Evolutionary conservation across 2,113 vertebrate genomes (phyloP).

Genomic region (Rhinolophus sinicus): DNA sequence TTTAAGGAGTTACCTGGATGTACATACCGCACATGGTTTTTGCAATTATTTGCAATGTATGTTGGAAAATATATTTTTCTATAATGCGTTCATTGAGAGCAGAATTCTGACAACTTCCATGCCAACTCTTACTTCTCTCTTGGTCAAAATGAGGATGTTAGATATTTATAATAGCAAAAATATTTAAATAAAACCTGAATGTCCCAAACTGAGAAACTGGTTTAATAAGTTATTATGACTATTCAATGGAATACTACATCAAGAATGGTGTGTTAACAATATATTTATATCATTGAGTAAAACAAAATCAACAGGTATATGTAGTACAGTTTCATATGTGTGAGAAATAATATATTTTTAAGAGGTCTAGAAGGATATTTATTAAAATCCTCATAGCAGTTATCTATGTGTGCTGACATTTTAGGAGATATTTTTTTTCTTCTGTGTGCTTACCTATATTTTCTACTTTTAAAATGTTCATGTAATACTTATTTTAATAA

Average conservation of each 20-base stretch:
- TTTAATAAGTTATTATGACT: neutral
- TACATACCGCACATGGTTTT: neutral
- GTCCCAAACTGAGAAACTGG: neutral
- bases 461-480: neutral
- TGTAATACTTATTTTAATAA: neutral
- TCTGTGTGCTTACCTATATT: neutral
- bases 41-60: neutral
- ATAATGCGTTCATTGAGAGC: neutral
- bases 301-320: neutral
- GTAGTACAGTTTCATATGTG: neutral
- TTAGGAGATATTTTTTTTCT: neutral
- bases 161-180: neutral
- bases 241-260: neutral
- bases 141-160: constrained; percentile 45
- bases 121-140: neutral
- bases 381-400: neutral
- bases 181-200: neutral
- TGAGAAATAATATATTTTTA: neutral
- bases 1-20: neutral
- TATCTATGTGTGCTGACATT: neutral
- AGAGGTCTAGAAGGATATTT: neutral
- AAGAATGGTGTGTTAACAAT: neutral
- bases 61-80: neutral
- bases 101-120: constrained; percentile 18
- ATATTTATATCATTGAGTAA: neutral